These are phyloP conservation scores for Agonopterix heracliana DNA, from an alignment of 2,888 invertebrate genomes.

Conservation along the genomic window DNA sequence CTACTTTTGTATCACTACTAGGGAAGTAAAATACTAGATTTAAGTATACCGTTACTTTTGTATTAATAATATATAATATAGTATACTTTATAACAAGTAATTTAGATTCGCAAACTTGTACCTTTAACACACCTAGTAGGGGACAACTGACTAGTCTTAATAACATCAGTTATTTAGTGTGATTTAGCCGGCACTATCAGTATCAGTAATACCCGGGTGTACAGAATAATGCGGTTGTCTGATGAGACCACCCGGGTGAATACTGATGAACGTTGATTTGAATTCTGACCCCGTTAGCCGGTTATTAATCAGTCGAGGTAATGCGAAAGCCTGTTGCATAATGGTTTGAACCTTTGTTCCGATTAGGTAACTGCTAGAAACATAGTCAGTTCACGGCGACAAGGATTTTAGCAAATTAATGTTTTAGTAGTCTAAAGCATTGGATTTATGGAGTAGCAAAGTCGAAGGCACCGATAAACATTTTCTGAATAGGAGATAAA, in stretches of 20 bases:
- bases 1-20: no score
- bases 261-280: constrained; percentile 50
- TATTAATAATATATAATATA: background rate
- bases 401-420: no score
- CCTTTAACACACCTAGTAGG: no score
- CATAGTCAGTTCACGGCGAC: no score
- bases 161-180: constrained; percentile 4
- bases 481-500: background rate
- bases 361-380: background rate
- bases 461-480: background rate
- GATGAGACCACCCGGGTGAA: constrained; percentile 47
- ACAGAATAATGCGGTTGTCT: constrained; percentile 31
- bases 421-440: no score
- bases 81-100: background rate
- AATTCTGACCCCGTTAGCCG: constrained; percentile 30
- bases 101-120: background rate
- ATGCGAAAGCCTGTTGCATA: constrained; percentile 28
- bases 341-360: background rate
- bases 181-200: constrained; percentile 24
- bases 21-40: no score
- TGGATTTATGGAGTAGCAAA: no score
- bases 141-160: background rate
- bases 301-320: constrained; percentile 35
- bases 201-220: constrained; percentile 20
- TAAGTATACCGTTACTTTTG: no score